These are phyloP conservation scores for Andrena bucephala DNA, from an alignment of 2,888 invertebrate genomes.

Conservation along the genomic window DNA sequence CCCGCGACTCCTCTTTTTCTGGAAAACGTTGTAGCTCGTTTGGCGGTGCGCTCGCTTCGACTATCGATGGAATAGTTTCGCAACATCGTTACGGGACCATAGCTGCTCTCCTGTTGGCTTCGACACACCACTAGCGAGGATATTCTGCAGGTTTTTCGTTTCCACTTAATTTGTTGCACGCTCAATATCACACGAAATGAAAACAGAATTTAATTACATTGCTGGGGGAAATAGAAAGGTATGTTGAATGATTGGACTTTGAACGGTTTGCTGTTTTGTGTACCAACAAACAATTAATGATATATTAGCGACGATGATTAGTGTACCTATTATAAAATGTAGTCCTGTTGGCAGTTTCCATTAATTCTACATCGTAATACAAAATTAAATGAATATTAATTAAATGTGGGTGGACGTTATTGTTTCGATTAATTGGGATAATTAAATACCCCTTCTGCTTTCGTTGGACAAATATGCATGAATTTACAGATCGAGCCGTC, in stretches of 20 bases:
- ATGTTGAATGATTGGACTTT: too few species aligned
- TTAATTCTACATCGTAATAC: background rate
- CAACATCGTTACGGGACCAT: background rate
- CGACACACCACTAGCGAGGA: background rate
- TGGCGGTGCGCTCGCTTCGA: too few species aligned
- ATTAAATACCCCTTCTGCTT: background rate
- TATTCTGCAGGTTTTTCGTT: background rate
- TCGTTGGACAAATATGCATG: background rate
- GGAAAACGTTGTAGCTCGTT: background rate
- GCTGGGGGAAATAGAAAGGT: background rate
- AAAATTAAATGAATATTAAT: background rate
- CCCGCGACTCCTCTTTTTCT: constrained; percentile 2
- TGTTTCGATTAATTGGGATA: background rate
- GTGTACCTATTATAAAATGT: background rate
- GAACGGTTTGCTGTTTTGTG: too few species aligned
- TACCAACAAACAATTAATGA: background rate
- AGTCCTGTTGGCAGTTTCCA: background rate
- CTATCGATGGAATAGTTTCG: constrained; percentile 12
- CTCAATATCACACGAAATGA: background rate
- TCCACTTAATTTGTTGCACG: background rate
- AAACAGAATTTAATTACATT: background rate
- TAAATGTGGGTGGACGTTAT: too few species aligned
- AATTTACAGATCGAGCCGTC: background rate
- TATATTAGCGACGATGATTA: background rate
- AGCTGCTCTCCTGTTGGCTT: background rate